Evolutionary conservation across 2,888 invertebrate species (phyloP), one percentile per base, ranked within the genome.

Genomic region (Tuberolachnus salignus): DNA sequence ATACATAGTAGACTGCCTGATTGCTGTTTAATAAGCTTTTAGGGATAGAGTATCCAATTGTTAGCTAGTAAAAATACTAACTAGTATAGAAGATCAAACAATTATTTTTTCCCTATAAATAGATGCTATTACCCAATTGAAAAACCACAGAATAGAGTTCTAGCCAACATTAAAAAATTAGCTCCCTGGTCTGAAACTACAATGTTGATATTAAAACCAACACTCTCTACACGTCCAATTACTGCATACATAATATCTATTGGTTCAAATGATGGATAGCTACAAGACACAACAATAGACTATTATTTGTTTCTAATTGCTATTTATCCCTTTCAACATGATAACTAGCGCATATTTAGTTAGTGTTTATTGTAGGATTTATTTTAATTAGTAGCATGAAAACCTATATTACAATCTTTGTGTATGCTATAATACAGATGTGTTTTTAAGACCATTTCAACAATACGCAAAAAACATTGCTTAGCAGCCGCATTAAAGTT

Each of bases 401-500:
- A 61, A 8, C 61, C 61, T 26, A 61, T 46, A n/a, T 61, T 73
- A 1, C 1, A 14, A 26, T 63, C 63, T 21, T 49, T 49, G n/a
- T 21, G 10, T 26, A 57, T 21, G 49, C 42, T 61, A 63, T 73
- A 73, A 73, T 26, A 73, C 3, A 73, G n/a, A 61, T 73, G 63
- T 14, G 55, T 73, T 13, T 49, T 73, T 16, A 73, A 51, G 9
- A 51, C 14, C 73, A 73, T 73, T 61, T 73, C 73, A 26, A 63
- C 63, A 34, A 46, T 46, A 73, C 59, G 49, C n/a, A 73, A 51
- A 16, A 63, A n/a, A 26, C 34, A 63, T 49, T 59, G 21, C 14
- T 19, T 61, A 14, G 46, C 26, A 49, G 21, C 63, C 14, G 19
- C 26, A 44, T 21, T 49, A 23, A 73, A 46, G n/a, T 57, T 44